These are phyloP conservation scores for Picathartes gymnocephalus DNA, from an alignment of 2,113 vertebrate species.

Conservation along the genomic window DNA sequence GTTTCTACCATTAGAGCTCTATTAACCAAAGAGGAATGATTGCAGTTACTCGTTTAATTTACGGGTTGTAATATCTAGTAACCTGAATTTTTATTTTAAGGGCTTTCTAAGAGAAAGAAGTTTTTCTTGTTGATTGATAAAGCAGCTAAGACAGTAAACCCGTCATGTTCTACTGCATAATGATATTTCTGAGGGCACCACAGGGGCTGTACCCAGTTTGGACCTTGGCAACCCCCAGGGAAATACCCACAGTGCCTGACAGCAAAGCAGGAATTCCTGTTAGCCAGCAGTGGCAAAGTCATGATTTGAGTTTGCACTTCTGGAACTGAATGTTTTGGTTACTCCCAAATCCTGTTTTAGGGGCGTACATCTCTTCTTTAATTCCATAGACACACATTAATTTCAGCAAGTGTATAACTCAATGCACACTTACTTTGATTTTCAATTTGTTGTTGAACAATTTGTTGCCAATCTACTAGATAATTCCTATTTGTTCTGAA, in stretches of 20 bases:
- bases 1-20: not conserved
- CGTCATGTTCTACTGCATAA: not conserved
- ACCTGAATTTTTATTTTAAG: not conserved
- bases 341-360: not conserved
- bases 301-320: not conserved
- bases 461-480: not conserved
- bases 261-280: not conserved
- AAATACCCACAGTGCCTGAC: rapidly evolving
- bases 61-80: not conserved
- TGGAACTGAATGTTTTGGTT: not conserved
- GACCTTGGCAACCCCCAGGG: no score
- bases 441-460: not conserved
- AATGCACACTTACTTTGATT: not conserved
- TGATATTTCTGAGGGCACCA: not conserved
- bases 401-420: not conserved
- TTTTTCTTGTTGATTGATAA: not conserved
- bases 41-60: not conserved
- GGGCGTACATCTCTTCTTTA: not conserved
- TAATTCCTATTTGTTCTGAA: not conserved
- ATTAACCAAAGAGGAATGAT: not conserved
- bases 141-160: not conserved
- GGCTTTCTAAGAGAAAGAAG: not conserved
- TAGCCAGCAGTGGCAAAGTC: not conserved
- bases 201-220: not conserved
- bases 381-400: not conserved